Conservation (phyloP, 1,140 invertebrate genomes). For the Eupristina koningsbergeri region DNA sequence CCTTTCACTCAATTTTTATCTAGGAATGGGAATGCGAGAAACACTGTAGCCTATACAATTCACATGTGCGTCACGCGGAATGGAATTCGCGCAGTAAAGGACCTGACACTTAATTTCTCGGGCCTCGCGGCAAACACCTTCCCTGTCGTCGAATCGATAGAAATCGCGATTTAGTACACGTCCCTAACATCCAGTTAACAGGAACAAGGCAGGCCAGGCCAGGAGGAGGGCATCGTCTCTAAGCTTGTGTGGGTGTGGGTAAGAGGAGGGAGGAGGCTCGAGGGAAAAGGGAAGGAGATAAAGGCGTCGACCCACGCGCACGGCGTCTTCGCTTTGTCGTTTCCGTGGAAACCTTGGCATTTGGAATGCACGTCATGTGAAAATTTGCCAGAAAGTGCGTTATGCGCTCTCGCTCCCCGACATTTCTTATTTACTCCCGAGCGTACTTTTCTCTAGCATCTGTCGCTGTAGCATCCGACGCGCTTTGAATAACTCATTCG, state of each 20-base stretch:
- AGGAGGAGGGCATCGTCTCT: background rate
- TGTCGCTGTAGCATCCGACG: too few relatives aligned
- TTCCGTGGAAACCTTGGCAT: constrained; percentile 59
- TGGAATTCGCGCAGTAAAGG: background rate
- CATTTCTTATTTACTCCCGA: background rate
- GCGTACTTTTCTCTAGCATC: background rate
- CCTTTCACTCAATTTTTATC: background rate
- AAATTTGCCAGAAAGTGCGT: constrained; percentile 58
- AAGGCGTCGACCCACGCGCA: background rate
- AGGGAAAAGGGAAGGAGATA: background rate
- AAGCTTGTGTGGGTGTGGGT: background rate
- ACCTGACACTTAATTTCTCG: background rate
- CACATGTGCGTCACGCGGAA: background rate
- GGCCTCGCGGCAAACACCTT: background rate
- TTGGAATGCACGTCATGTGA: constrained; percentile 62
- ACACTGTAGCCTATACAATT: background rate
- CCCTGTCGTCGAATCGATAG: background rate
- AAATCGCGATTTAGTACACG: constrained; percentile 19
- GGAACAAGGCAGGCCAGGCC: constrained; percentile 32
- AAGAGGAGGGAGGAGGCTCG: background rate
- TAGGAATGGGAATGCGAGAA: background rate
- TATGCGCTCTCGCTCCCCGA: background rate
- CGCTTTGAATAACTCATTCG: background rate
- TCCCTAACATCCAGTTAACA: background rate
- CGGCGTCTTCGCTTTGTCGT: constrained; percentile 33